These are phyloP conservation scores for Nomada flava DNA, from an alignment of 2,888 invertebrate genomes.

Conservation along the genomic window DNA sequence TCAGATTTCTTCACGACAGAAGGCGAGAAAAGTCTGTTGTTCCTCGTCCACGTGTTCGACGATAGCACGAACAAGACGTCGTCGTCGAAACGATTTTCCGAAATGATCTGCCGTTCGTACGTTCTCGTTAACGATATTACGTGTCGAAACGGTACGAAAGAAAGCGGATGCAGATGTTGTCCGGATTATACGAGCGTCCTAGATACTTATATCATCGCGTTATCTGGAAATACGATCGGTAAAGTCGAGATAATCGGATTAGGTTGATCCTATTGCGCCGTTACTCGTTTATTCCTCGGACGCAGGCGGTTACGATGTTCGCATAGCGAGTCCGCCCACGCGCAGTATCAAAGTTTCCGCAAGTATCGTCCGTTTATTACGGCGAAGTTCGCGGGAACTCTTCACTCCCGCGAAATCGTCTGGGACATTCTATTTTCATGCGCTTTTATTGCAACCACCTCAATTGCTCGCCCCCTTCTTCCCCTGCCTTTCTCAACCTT, in stretches of 20 bases:
- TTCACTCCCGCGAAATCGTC: constrained; percentile 25
- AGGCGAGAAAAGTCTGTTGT: not conserved
- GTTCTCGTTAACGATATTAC: constrained; percentile 48
- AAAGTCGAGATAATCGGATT: constrained; percentile 52
- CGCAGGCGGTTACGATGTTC: constrained; percentile 13
- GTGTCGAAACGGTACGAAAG: constrained; percentile 20
- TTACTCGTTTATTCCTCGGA: constrained; percentile 50
- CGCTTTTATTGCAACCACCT: constrained; percentile 33
- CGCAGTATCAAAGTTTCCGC: constrained; percentile 34
- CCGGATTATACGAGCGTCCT: constrained; percentile 39
- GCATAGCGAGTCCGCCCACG: not conserved
- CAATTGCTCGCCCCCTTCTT: not conserved
- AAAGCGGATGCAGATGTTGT: constrained; percentile 47
- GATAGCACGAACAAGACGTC: constrained; percentile 32
- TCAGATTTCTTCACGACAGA: too few relatives aligned
- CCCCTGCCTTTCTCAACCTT: not conserved
- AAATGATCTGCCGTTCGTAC: not conserved
- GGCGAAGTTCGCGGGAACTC: constrained; percentile 33
- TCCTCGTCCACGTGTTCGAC: constrained; percentile 1
- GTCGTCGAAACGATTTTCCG: constrained; percentile 5
- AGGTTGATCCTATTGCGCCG: constrained; percentile 47
- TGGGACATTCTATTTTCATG: constrained; percentile 40
- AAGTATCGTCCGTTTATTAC: constrained; percentile 48
- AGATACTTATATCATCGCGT: constrained; percentile 40
- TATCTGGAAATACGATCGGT: constrained; percentile 50